Evolutionary conservation across 2,888 invertebrate genomes (phyloP), one percentile per base, ranked within the genome.

Genomic region (Drosophila siamana): DNA sequence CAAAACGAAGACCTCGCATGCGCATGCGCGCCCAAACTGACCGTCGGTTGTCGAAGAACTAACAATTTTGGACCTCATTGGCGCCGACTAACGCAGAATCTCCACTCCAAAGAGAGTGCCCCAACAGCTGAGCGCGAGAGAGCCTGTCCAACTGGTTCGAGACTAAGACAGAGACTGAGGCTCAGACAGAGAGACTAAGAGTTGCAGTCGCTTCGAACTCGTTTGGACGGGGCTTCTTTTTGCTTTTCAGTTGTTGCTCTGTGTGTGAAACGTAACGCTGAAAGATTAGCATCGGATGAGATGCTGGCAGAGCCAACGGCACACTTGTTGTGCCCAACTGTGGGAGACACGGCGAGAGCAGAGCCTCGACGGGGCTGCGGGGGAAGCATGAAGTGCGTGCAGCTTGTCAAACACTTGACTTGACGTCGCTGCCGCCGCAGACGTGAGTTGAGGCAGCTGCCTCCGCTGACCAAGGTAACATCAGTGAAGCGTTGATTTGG

Each of bases 11-110:
- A 74, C 60, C 59, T 67, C 62, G 74, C 36, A 38, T 86, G 90
- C 90, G 90, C 91, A 90, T 90, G 91, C 91, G 91, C 89, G 91
- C 90, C 90, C 90, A 89, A 90, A 91, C 88, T 91, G 91, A 91
- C 91, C 91, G 91, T 82, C 82, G 82, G 76, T 80, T 89, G 85
- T 82, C 79, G 90, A 91, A 91, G 91, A 91, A 91, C 91, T 91
- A 90, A 91, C 72, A 74, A 73, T 76, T 84, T 86, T 66, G 80
- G 78, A 57, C 51, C 70, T 57, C 73, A 69, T 64, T 57, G 80
- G 72, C 66, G 66, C 33, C 59, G 73, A 84, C 81, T 84, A 84
- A 84, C 79, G 83, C 78, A 73, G 76, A 65, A 69, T 73, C 55
- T 57, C 56, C 13, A 9, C 40, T 48, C 44, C 33, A 33, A n/a